phyloP scores from a whole-genome alignment of 2,113 vertebrate species.

The Ophthalmolycus amberensis region DNA sequence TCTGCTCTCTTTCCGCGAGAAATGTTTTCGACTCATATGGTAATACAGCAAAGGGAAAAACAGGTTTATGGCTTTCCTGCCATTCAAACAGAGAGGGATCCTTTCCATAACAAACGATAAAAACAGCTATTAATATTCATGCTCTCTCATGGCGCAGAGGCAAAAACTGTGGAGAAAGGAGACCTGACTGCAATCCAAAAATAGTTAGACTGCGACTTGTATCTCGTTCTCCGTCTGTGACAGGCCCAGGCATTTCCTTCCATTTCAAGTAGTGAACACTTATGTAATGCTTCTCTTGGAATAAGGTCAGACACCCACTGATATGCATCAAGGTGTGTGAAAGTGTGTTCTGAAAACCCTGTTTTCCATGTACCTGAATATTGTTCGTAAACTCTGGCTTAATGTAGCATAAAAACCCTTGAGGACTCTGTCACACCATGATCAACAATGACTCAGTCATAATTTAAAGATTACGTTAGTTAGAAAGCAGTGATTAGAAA shows the following conservation, averaged over 20 bases:
- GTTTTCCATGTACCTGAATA: neutral
- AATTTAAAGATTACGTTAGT: neutral
- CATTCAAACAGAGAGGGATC: constrained; percentile 53
- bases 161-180: constrained; percentile 47
- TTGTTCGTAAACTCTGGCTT: neutral
- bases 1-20: constrained; percentile 26
- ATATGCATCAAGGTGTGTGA: constrained; percentile 17
- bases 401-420: neutral
- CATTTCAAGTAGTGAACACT: constrained; percentile 53
- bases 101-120: constrained; percentile 63
- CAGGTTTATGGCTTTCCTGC: constrained; percentile 48
- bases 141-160: constrained; percentile 42
- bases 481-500: neutral
- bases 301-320: constrained; percentile 45
- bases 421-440: neutral
- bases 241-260: constrained; percentile 59
- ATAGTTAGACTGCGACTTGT: constrained; percentile 61
- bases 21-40: constrained; percentile 48
- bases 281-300: constrained; percentile 51
- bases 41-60: constrained; percentile 36
- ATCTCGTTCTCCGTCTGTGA: constrained; percentile 45
- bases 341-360: neutral
- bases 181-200: constrained; percentile 68
- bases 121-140: constrained; percentile 73
- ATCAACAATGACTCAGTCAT: neutral